Evolutionary conservation across 2,797 vertebrate genomes (phyloP).

Genomic region (Fistularia tabacaria): DNA sequence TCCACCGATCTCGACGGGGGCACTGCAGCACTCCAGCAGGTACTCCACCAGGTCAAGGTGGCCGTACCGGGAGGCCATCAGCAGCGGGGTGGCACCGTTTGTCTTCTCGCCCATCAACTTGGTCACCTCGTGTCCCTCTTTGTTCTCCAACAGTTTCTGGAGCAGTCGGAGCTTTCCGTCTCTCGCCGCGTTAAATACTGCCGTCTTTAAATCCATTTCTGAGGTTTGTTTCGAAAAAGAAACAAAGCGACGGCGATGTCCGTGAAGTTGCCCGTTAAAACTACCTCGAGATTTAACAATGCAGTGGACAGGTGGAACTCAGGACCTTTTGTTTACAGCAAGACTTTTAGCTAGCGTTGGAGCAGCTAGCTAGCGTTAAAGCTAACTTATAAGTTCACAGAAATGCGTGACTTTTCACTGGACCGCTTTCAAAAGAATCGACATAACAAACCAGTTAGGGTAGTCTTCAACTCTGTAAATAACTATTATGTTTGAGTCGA

Average conservation of each 20-base stretch:
- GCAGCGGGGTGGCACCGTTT: constrained; percentile 89
- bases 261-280: constrained; percentile 2
- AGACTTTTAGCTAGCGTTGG: constrained; percentile 36
- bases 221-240: not conserved
- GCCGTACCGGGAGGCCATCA: constrained; percentile 93
- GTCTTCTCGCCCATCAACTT: constrained; percentile 92
- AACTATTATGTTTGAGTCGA: constrained; percentile 20
- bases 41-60: constrained; percentile 97
- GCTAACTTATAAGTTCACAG: constrained; percentile 4
- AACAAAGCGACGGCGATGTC: not conserved
- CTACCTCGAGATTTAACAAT: not conserved
- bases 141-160: constrained; percentile 94
- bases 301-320: constrained; percentile 12
- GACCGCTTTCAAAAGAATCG: not conserved
- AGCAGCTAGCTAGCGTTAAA: constrained; percentile 8
- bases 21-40: constrained; percentile 90
- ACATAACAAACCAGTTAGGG: not conserved
- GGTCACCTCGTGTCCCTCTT: constrained; percentile 88
- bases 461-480: constrained; percentile 5
- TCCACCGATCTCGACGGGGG: constrained; percentile 89
- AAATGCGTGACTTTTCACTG: not conserved
- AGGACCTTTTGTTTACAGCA: constrained; percentile 68
- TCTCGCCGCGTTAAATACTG: constrained; percentile 93
- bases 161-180: constrained; percentile 96
- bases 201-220: constrained; percentile 96